Conservation (phyloP, 1,140 invertebrate genomes). For the Cherax destructor region DNA sequence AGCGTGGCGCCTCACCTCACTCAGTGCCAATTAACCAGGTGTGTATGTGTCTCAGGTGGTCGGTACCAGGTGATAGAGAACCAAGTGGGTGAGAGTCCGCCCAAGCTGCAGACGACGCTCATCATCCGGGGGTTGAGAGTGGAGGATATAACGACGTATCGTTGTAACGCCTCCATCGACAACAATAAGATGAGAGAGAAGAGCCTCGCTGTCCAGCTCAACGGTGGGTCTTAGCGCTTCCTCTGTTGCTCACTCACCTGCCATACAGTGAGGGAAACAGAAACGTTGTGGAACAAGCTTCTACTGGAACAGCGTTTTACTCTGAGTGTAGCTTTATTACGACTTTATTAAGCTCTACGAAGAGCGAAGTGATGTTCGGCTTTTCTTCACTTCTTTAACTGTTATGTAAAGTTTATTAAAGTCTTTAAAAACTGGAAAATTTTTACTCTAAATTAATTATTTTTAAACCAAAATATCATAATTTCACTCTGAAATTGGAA, state of each 20-base stretch:
- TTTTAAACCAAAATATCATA: too few species aligned
- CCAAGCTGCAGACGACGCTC: constrained; percentile 59
- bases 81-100: constrained; percentile 55
- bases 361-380: too few species aligned
- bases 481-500: too few species aligned
- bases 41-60: constrained; percentile 17
- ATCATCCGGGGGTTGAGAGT: constrained; percentile 24
- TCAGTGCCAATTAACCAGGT: background rate
- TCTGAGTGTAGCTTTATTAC: too few species aligned
- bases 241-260: constrained; percentile 4
- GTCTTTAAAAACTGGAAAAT: too few species aligned
- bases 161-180: constrained; percentile 69
- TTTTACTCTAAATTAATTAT: too few species aligned
- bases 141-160: constrained; percentile 63
- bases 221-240: constrained; percentile 32
- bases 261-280: background rate
- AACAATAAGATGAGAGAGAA: constrained; percentile 65
- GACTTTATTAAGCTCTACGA: too few species aligned
- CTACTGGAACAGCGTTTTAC: too few species aligned
- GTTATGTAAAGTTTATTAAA: too few species aligned
- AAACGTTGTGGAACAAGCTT: too few species aligned
- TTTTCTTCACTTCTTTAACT: too few species aligned
- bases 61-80: constrained; percentile 64
- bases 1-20: too few species aligned
- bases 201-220: constrained; percentile 68